These are phyloP conservation scores for Resseliella maxima DNA, from an alignment of 2,888 invertebrate genomes.

Conservation along the genomic window DNA sequence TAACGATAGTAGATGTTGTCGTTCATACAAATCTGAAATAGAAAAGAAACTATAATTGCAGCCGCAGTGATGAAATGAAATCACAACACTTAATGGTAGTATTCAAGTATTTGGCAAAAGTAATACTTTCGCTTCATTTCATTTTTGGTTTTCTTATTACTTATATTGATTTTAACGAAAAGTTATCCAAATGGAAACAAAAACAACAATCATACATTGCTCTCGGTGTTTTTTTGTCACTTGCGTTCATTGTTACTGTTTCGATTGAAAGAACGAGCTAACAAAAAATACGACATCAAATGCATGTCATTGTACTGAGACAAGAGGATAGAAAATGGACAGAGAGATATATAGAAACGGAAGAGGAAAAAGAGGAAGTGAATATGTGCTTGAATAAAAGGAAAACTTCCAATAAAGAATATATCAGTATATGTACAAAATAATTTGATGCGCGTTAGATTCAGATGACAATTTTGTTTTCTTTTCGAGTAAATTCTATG, in stretches of 20 bases:
- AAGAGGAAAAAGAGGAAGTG: not conserved
- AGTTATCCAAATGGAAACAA: constrained; percentile 14
- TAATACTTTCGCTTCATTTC: not conserved
- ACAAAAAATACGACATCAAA: not conserved
- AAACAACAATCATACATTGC: constrained; percentile 1
- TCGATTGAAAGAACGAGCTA: not conserved
- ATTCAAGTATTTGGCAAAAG: not conserved
- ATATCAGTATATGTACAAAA: not conserved
- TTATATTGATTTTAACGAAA: constrained; percentile 9
- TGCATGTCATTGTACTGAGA: not conserved
- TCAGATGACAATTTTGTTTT: constrained; percentile 1
- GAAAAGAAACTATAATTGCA: constrained; percentile 10
- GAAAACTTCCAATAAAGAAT: too few relatives aligned
- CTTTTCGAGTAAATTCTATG: not conserved
- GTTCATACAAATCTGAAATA: not conserved
- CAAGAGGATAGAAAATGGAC: too few relatives aligned
- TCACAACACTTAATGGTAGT: not conserved
- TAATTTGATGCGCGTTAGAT: constrained; percentile 22
- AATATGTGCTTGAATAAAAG: not conserved
- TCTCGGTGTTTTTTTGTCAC: constrained; percentile 42
- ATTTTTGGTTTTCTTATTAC: not conserved
- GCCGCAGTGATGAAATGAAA: not conserved
- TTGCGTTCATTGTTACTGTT: constrained; percentile 31
- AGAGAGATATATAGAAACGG: not conserved
- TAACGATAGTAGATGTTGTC: not conserved